Conservation (phyloP, 2,113 vertebrate genomes). For the Delphinus delphis region DNA sequence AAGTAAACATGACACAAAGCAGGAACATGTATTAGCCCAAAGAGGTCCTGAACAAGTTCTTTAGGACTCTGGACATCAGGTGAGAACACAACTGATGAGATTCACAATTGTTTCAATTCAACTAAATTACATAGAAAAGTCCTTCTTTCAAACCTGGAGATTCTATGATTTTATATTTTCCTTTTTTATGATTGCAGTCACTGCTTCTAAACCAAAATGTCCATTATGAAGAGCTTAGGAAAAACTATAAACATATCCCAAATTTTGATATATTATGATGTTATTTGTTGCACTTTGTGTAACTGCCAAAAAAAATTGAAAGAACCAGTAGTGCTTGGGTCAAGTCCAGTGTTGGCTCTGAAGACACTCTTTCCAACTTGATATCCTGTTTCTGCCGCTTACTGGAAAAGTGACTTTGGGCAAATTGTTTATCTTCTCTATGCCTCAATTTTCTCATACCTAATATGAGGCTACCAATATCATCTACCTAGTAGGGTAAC, state of each 20-base stretch:
- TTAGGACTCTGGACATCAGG: neutral
- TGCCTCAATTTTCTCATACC: neutral
- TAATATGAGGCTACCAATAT: neutral
- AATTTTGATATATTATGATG: neutral
- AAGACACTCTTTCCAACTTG: neutral
- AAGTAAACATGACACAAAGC: neutral
- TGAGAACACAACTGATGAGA: neutral
- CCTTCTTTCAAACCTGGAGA: neutral
- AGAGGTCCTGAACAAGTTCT: neutral
- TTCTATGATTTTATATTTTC: neutral
- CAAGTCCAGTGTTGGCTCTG: neutral
- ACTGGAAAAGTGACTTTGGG: neutral
- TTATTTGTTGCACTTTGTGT: neutral
- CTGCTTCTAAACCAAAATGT: neutral
- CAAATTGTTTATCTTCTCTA: neutral
- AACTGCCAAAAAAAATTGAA: neutral
- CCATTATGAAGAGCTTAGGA: neutral
- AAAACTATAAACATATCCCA: neutral
- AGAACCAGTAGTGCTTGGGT: neutral
- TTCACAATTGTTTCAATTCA: neutral
- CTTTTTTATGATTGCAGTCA: neutral
- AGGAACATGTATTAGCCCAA: neutral
- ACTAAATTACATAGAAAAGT: neutral
- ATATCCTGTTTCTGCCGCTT: neutral
- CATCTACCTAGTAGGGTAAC: neutral